These are phyloP conservation scores for Phocoena phocoena DNA, from an alignment of 2,113 vertebrate species.

Conservation along the genomic window DNA sequence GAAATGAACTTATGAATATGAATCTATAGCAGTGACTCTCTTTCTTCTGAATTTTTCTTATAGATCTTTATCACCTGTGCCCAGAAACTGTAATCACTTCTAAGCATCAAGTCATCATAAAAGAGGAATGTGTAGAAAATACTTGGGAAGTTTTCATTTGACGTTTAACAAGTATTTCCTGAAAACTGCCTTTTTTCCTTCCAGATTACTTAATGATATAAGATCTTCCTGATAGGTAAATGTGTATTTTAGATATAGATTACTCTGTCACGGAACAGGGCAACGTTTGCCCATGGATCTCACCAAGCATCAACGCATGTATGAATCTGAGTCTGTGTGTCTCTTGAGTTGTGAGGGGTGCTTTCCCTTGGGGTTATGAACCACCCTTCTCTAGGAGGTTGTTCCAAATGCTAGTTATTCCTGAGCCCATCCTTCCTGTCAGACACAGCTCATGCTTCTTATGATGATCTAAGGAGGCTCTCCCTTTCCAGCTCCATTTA, in stretches of 20 bases:
- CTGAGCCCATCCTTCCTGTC: background rate
- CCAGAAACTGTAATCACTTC: conserved; percentile 44
- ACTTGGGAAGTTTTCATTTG: background rate
- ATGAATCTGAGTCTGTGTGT: background rate
- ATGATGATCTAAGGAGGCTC: background rate
- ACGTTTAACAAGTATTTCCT: conserved; percentile 20
- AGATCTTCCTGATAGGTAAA: background rate
- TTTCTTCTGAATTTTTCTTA: conserved; percentile 48
- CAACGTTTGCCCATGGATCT: background rate
- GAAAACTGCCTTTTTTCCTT: conserved; percentile 38
- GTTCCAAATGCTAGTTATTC: background rate
- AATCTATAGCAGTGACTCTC: background rate
- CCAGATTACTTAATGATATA: background rate
- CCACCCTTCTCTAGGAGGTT: conserved; percentile 15
- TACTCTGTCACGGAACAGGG: background rate
- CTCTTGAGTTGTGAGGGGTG: background rate
- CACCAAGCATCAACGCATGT: background rate
- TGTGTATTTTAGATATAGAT: background rate
- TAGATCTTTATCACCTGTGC: conserved; percentile 30
- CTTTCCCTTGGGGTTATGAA: background rate
- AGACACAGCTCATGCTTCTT: background rate
- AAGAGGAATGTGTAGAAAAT: background rate
- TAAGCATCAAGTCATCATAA: conserved; percentile 40
- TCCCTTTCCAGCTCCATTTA: background rate
- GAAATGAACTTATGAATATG: conserved; percentile 18